A percentile compares a stretch with the other conserved stretches of the same genome.
These are phyloP conservation scores for Brenthis ino DNA, from an alignment of 2,888 invertebrate species.

Conservation along the genomic window DNA sequence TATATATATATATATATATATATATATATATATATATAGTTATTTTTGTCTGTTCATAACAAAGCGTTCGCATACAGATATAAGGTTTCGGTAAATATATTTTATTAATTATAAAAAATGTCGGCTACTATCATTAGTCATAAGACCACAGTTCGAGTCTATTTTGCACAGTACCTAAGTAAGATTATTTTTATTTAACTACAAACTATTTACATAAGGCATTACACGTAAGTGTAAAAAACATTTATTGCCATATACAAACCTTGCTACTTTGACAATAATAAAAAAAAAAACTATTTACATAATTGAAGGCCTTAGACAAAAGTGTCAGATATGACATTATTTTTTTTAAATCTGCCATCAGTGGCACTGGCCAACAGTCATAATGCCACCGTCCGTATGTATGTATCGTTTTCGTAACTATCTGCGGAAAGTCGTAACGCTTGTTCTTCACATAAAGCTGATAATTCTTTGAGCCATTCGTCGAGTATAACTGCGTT, in stretches of 20 bases:
- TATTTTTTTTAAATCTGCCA: constrained; percentile 46
- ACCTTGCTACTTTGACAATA: constrained; percentile 5
- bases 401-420: constrained; percentile 66
- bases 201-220: constrained; percentile 9
- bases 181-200: background rate
- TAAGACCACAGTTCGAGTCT: too few relatives aligned
- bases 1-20: too few relatives aligned
- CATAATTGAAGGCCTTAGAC: constrained; percentile 27
- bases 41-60: too few relatives aligned
- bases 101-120: too few relatives aligned
- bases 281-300: constrained; percentile 1
- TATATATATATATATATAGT: too few relatives aligned
- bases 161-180: too few relatives aligned
- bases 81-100: too few relatives aligned
- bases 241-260: constrained; percentile 13
- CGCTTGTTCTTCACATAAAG: constrained; percentile 96
- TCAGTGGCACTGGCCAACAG: constrained; percentile 59
- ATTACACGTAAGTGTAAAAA: constrained; percentile 14
- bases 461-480: constrained; percentile 97
- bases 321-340: constrained; percentile 38
- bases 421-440: constrained; percentile 69
- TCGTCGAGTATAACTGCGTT: constrained; percentile 95
- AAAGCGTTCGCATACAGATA: too few relatives aligned
- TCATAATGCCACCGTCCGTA: constrained; percentile 73
- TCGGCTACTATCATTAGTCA: too few relatives aligned